Percentiles rank a stretch among this genome's conserved stretches.
These are phyloP conservation scores for Alosa alosa DNA, from an alignment of 2,113 vertebrate species.

Conservation along the genomic window DNA sequence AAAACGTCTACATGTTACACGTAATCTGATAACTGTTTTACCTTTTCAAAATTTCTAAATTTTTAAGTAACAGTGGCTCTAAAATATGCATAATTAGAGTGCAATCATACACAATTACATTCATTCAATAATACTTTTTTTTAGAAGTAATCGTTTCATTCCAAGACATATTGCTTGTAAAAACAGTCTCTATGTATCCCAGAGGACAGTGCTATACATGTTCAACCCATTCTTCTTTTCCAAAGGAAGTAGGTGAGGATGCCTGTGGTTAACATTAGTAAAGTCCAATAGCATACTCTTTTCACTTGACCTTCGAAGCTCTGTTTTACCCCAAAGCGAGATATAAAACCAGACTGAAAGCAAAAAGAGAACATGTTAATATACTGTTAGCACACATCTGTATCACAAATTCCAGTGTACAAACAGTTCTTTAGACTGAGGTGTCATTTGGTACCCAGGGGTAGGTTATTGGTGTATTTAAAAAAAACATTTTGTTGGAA, in stretches of 20 bases:
- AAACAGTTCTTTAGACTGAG: background rate
- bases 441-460: background rate
- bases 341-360: constrained; percentile 64
- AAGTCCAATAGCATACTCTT: constrained; percentile 61
- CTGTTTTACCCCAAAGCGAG: constrained; percentile 62
- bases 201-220: constrained; percentile 45
- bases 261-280: constrained; percentile 54
- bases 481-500: no score
- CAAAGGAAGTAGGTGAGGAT: constrained; percentile 58
- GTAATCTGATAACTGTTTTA: no score
- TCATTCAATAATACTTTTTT: no score
- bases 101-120: no score
- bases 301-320: constrained; percentile 62
- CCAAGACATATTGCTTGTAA: background rate
- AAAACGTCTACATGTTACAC: no score
- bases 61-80: no score
- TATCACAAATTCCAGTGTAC: background rate
- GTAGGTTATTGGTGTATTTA: background rate
- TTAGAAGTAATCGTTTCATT: background rate
- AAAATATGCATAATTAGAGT: no score
- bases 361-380: background rate
- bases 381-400: background rate
- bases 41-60: no score
- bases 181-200: background rate
- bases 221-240: constrained; percentile 51